phyloP scores from a whole-genome alignment of 1,140 invertebrate species.

The Odontomachus brunneus region DNA sequence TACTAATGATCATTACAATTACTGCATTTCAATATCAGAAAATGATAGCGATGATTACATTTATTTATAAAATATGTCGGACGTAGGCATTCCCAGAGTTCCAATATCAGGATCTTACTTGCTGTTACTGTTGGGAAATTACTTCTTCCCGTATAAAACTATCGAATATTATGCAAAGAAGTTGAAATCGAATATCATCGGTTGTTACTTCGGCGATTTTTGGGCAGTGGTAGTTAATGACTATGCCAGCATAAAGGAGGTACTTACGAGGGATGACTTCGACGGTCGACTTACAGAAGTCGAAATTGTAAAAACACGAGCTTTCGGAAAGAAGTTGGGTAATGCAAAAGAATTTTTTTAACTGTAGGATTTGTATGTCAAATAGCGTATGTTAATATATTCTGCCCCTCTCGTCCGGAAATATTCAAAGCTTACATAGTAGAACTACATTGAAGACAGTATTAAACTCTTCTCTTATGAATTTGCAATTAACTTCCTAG shows the following conservation, averaged over 20 bases:
- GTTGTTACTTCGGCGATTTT: conserved; percentile 80
- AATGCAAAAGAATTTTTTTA: conserved; percentile 43
- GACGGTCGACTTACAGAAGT: conserved; percentile 79
- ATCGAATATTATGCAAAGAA: conserved; percentile 71
- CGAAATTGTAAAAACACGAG: conserved; percentile 67
- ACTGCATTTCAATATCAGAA: not conserved
- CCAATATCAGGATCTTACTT: conserved; percentile 78
- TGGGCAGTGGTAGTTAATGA: conserved; percentile 80
- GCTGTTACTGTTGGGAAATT: conserved; percentile 75
- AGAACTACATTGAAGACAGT: not conserved
- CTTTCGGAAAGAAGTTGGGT: conserved; percentile 79
- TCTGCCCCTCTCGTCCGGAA: too few relatives aligned
- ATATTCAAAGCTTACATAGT: not conserved
- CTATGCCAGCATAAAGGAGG: conserved; percentile 80
- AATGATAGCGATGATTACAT: not conserved
- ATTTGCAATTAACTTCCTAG: too few relatives aligned
- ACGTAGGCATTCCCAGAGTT: conserved; percentile 73
- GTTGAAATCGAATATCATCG: conserved; percentile 84
- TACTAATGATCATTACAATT: too few relatives aligned
- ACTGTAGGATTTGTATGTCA: too few relatives aligned
- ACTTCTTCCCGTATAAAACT: conserved; percentile 68
- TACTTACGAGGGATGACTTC: conserved; percentile 81
- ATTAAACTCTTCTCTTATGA: too few relatives aligned
- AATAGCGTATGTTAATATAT: too few relatives aligned
- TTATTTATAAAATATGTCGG: not conserved